A percentile compares a stretch with the other conserved stretches of the same genome.
Evolutionary conservation across 2,797 vertebrate genomes (phyloP).

Genomic region (Ficedula albicollis): DNA sequence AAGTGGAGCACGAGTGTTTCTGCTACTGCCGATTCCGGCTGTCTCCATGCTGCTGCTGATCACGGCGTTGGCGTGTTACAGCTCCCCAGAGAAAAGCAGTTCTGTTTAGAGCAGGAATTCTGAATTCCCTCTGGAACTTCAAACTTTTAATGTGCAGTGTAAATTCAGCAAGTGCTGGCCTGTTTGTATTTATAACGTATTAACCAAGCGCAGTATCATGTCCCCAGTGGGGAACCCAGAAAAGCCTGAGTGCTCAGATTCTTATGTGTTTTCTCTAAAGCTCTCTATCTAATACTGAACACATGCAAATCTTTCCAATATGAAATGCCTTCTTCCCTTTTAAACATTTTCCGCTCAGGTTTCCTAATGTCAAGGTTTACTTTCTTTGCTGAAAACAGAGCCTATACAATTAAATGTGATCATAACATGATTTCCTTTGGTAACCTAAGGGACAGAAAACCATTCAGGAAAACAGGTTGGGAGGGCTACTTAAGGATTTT

Average conservation of each 20-base stretch:
- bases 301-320: neutral
- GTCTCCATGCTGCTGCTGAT: neutral
- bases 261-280: neutral
- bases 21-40: neutral
- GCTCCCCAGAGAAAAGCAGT: neutral
- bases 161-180: slow-evolving; percentile 27
- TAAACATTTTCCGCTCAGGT: neutral
- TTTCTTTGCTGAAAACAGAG: slow-evolving; percentile 1
- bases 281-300: neutral
- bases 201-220: neutral
- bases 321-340: neutral
- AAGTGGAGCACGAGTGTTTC: neutral
- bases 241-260: slow-evolving; percentile 10
- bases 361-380: slow-evolving; percentile 24
- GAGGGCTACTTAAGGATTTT: neutral
- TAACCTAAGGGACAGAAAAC: neutral
- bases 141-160: slow-evolving; percentile 1
- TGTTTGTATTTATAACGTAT: slow-evolving; percentile 44
- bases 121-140: slow-evolving; percentile 38
- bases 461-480: neutral
- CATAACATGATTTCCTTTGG: neutral
- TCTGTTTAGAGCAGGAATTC: neutral
- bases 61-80: neutral
- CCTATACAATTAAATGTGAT: neutral
- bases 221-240: neutral